A percentile compares a stretch with the other conserved stretches of the same genome.
These are phyloP conservation scores for Malthinus seriepunctatus DNA, from an alignment of 2,888 invertebrate species.

Conservation along the genomic window DNA sequence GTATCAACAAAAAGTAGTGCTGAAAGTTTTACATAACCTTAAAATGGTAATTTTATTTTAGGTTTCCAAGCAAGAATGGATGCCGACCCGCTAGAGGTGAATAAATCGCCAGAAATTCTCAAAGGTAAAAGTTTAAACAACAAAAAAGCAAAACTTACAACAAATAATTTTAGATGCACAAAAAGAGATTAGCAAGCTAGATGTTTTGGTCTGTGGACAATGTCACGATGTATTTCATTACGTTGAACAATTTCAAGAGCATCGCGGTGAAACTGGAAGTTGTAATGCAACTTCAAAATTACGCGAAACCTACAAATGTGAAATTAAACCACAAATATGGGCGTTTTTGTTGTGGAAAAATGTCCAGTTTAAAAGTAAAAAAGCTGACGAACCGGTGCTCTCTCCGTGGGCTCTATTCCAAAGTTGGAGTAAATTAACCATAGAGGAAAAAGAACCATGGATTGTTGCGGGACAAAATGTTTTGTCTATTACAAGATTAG, in stretches of 20 bases:
- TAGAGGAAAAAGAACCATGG: slow-evolving; percentile 75
- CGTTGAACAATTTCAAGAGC: slow-evolving; percentile 76
- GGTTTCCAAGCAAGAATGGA: background rate
- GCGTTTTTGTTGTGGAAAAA: slow-evolving; percentile 82
- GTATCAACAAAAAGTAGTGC: background rate
- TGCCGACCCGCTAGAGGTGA: slow-evolving; percentile 32
- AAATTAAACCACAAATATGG: slow-evolving; percentile 83
- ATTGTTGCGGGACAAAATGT: slow-evolving; percentile 78
- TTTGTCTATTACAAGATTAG: slow-evolving; percentile 70
- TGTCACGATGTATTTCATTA: slow-evolving; percentile 81
- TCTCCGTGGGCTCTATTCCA: slow-evolving; percentile 80
- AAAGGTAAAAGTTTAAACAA: slow-evolving; percentile 35
- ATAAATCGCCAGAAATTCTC: slow-evolving; percentile 38
- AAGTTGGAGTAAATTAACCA: slow-evolving; percentile 81
- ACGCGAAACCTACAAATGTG: slow-evolving; percentile 66
- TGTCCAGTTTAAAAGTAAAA: slow-evolving; percentile 58
- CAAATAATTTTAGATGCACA: slow-evolving; percentile 64
- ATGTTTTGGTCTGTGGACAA: slow-evolving; percentile 82
- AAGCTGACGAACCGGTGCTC: slow-evolving; percentile 55
- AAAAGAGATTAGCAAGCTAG: slow-evolving; percentile 74
- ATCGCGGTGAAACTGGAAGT: slow-evolving; percentile 63
- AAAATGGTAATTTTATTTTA: background rate
- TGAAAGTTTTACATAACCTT: slow-evolving; percentile 10
- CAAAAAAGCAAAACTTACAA: slow-evolving; percentile 2
- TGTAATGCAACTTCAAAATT: slow-evolving; percentile 67